phyloP scores from a whole-genome alignment of 2,888 invertebrate genomes.

The Clusia tigrina region DNA sequence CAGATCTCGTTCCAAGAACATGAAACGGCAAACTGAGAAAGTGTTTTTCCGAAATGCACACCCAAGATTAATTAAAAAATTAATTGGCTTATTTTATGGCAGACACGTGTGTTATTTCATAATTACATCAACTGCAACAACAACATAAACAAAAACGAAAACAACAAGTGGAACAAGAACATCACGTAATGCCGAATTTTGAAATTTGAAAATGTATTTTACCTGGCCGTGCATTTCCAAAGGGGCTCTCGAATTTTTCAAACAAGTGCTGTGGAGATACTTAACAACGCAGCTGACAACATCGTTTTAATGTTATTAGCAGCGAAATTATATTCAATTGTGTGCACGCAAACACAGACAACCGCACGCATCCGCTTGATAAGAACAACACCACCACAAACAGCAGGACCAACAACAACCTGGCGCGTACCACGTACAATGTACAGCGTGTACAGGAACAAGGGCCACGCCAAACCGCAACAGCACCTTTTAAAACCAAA shows the following conservation, averaged over 20 bases:
- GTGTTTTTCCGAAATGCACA: too few relatives aligned
- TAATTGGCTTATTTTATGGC: neutral
- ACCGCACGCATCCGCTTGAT: neutral
- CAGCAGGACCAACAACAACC: too few relatives aligned
- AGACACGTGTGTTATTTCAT: neutral
- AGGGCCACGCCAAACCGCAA: too few relatives aligned
- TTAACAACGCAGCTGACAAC: neutral
- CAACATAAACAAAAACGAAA: neutral
- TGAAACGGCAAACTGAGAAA: too few relatives aligned
- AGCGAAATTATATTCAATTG: slow-evolving; percentile 3
- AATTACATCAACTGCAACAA: neutral
- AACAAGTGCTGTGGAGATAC: neutral
- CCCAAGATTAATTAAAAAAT: too few relatives aligned
- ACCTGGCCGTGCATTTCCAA: neutral
- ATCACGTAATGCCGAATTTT: neutral
- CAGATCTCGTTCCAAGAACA: too few relatives aligned
- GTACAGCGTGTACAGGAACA: too few relatives aligned
- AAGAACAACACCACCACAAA: neutral
- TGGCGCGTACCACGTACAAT: too few relatives aligned
- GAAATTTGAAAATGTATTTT: neutral
- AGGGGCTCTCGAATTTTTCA: neutral
- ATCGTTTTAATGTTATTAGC: neutral
- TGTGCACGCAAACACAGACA: neutral
- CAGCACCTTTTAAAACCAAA: too few relatives aligned
- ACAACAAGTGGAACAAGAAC: neutral